A percentile compares a stretch with the other conserved stretches of the same genome.
phyloP scores from a whole-genome alignment of 2,113 vertebrate genomes.

The Cavia porcellus region DNA sequence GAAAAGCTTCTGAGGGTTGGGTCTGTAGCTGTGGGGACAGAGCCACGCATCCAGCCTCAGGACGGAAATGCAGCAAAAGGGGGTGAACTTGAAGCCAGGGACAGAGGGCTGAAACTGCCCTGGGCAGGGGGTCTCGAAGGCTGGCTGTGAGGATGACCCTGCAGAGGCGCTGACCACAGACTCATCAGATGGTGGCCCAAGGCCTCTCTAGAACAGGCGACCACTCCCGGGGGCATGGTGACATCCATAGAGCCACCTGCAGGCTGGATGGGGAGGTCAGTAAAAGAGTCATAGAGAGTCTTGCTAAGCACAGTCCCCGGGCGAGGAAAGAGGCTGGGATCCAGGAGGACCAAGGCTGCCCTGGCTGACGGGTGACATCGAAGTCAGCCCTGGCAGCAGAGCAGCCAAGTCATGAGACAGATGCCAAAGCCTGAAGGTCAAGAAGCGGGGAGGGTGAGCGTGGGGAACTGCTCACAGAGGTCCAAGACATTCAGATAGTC shows the following conservation, averaged over 20 bases:
- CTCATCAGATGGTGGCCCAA: neutral
- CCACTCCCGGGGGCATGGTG: neutral
- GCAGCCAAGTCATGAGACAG: neutral
- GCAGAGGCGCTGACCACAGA: neutral
- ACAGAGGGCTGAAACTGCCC: neutral
- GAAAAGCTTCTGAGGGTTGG: neutral
- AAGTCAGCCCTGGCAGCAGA: neutral
- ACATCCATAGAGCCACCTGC: neutral
- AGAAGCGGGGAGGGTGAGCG: neutral
- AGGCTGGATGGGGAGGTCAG: neutral
- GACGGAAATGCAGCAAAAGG: neutral
- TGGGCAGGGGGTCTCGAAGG: neutral
- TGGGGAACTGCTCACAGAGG: neutral
- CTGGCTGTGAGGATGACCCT: neutral
- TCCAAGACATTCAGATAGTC: neutral
- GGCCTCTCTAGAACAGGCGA: neutral
- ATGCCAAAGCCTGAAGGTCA: neutral
- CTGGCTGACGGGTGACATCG: rapidly evolving
- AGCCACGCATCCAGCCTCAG: neutral
- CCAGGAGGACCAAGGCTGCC: neutral
- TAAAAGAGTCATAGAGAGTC: neutral
- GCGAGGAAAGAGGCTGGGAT: neutral
- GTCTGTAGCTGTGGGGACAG: too few species aligned
- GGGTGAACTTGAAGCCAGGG: too few species aligned
- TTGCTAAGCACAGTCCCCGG: neutral